Base-by-base conservation (phyloP, 1,140 invertebrate genomes). In the Eulimnadia texana region DNA sequence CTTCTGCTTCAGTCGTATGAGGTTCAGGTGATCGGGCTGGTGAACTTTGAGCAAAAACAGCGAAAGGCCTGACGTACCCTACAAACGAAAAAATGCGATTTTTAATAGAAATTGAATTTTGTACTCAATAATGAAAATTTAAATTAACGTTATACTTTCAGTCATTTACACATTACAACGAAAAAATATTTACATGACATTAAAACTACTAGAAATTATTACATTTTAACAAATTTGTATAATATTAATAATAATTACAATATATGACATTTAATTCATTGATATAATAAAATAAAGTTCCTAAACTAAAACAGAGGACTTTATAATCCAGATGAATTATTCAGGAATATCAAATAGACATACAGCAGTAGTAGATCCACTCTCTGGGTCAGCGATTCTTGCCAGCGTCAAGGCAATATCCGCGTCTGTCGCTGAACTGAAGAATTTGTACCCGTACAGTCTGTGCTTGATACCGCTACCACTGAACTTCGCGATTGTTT, bases 371-470 rank as follows among this genome's bases (percentile, higher is more conserved):
- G 66, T 63, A 28, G 72, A 61, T 55, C 74, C 76, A 62, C 50
- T 54, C 20, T 77, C 64, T 28, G 66, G 60, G 64, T 77, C 73
- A 9, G 73, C 69, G 57, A 77, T 69, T 59, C 78, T 68, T 16
- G 79, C 80, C 52, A 82, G 66, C n/a, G 80, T 80, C 28, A 82
- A 71, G 23, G 78, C 69, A 67, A 82, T 79, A 67, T 82, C 77
- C 19, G 79, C 70, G 71, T 82, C 80, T 42, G 79, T 80, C 23
- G 81, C 80, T 3, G 80, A 82, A 42, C 77, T 77, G 68, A 82
- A 82, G 79, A 80, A 82, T 68, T 78, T 78, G 65, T 78, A 78
- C 2, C 80, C 80, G 70, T 77, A 75, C 3, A 82, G 68, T 28
- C 64, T 67, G 64, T 77, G 78, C 33, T 69, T 70, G 28, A 72